phyloP scores from a whole-genome alignment of 2,113 vertebrate species.

The Cheilinus undulatus region DNA sequence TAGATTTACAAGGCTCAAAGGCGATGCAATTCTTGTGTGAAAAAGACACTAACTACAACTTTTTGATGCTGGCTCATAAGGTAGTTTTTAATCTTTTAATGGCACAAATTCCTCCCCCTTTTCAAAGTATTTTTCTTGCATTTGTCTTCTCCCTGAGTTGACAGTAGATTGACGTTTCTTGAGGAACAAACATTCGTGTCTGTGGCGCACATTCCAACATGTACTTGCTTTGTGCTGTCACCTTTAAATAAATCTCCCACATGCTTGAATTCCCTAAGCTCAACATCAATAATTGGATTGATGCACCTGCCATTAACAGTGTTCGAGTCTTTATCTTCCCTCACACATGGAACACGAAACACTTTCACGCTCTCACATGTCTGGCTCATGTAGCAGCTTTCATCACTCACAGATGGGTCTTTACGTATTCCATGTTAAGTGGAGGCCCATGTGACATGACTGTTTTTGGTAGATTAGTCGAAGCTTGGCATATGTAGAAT shows the following conservation, averaged over 20 bases:
- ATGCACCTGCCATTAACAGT: neutral
- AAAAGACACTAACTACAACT: neutral
- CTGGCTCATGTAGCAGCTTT: neutral
- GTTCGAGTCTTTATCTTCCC: constrained; percentile 2
- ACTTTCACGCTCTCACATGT: neutral
- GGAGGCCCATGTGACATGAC: neutral
- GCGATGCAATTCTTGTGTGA: neutral
- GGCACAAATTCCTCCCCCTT: neutral
- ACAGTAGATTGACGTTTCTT: neutral
- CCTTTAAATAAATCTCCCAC: neutral
- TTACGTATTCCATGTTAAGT: neutral
- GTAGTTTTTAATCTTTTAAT: neutral
- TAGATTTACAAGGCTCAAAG: too few species aligned
- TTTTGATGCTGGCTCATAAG: neutral
- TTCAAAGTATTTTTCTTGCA: neutral
- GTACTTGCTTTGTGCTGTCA: neutral
- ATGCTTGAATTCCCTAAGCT: neutral
- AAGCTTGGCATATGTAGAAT: neutral
- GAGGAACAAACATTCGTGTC: neutral
- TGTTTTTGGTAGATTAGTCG: constrained; percentile 18
- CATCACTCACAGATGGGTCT: constrained; percentile 13
- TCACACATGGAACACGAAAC: neutral
- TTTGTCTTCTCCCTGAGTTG: neutral
- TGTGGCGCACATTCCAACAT: neutral
- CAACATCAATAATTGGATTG: constrained; percentile 6